Evolutionary conservation across 2,113 vertebrate genomes (phyloP), one percentile per base, ranked within the genome.

Genomic region (Anoplopoma fimbria): DNA sequence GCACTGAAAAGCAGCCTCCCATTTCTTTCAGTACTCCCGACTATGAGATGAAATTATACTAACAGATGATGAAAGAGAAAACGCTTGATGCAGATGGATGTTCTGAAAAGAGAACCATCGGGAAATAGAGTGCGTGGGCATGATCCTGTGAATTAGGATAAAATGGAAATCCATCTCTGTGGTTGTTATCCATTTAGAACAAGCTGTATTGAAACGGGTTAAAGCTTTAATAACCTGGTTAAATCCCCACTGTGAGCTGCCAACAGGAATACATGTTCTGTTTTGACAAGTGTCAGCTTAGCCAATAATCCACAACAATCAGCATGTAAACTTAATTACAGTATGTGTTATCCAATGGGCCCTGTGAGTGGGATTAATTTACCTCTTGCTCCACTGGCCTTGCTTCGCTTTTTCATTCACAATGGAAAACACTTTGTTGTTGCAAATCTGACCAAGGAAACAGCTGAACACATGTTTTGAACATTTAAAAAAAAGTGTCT

Each of bases 131-230:
- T 71, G 65, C 36, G 57, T 65, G 64, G 74, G 76, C 77, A 79
- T 69, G 90, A 89, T 88, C 81, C 71, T 57, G 62, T 82, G 85
- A 89, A 89, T 91, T 82, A 87, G 83, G 77, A 86, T 86, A 38
- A 91, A 91, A 89, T 92, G 86, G 77, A 90, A 91, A 92, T 88
- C 89, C 81, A 87, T 84, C 85, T 79, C 64, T 1, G 57, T 53
- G 65, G 78, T 89, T 92, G 88, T 94, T 92, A 88, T 92, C 90
- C 84, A 83, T 90, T 93, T 91, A 91, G 75, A 82, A 29, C 31
- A 23, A 25, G 64, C 77, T 63, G 69, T 88, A 84, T 85, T 75
- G 76, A 90, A 91, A 85, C 33, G 73, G 79, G 77, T 87, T 86
- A 67, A 84, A 82, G 86, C 75, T 87, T 84, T 86, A 85, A 91